Percentiles rank a stretch among this genome's conserved stretches.
Evolutionary conservation across 2,797 vertebrate genomes (phyloP).

Genomic region (Nyctibius grandis): DNA sequence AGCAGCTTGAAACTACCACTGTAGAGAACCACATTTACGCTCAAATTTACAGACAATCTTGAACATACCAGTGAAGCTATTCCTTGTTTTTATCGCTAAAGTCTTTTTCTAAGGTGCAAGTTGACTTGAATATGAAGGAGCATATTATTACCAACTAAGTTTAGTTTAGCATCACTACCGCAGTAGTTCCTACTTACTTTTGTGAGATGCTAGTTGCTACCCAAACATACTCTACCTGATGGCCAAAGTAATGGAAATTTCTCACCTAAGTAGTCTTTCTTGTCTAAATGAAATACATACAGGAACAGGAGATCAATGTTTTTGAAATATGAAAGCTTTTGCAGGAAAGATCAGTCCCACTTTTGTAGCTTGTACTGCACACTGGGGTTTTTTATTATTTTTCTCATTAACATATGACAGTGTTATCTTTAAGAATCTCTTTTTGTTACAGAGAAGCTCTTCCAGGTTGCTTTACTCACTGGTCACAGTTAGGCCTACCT

Average conservation of each 20-base stretch:
- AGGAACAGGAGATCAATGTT: background rate
- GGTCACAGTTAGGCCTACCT: background rate
- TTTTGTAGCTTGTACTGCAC: background rate
- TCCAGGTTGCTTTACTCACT: background rate
- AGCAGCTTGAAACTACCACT: background rate
- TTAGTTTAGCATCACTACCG: background rate
- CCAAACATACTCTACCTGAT: background rate
- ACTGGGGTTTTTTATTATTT: background rate
- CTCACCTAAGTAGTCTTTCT: background rate
- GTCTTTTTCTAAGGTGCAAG: background rate
- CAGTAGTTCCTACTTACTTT: background rate
- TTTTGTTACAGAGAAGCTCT: background rate
- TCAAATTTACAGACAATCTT: background rate
- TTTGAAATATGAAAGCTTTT: background rate
- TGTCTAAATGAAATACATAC: background rate
- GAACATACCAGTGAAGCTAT: background rate
- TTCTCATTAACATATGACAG: background rate
- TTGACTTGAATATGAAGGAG: background rate
- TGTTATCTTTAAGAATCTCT: background rate
- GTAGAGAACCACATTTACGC: background rate
- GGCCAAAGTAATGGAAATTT: background rate
- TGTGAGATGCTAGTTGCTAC: background rate
- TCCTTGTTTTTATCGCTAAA: background rate
- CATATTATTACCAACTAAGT: background rate
- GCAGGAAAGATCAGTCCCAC: background rate